Evolutionary conservation across 2,797 vertebrate genomes (phyloP), one percentile per base, ranked within the genome.

Genomic region (Anabas testudineus): DNA sequence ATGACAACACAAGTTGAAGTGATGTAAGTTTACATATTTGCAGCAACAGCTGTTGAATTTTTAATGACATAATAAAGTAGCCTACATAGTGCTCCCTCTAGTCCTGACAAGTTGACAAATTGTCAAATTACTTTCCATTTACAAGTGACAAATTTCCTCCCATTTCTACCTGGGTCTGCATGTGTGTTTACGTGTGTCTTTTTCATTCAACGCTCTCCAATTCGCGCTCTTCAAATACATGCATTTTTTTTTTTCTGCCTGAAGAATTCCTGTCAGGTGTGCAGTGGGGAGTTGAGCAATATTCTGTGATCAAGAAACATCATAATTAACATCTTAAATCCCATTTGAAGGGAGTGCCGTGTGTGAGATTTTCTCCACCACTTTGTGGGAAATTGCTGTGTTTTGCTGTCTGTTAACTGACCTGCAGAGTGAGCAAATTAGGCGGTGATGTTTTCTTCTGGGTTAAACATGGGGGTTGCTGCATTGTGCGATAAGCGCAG

Each of bases 251-350:
- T 61, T 48, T 32, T 19, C 56, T 21, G 61, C 61, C 63, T 57
- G 57, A 57, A 64, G 78, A 73, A 60, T 82, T 87, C 76, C 65
- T 86, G 77, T 79, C 77, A 87, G 83, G 84, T 87, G 84, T 79
- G 72, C 76, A 82, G 81, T 57, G 53, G 65, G 68, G 73, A 81
- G 47, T 66, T 74, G 68, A 86, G 71, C 76, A 73, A 67, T 65
- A 49, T 26, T 79, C 74, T 53, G 52, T 80, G 86, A 87, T 85
- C 69, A 75, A 75, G 75, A 82, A 82, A 84, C 80, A 82, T 90
- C 85, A 83, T 91, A 91, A 91, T 91, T 89, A 90, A 91, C 82
- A 90, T 90, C 84, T 86, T 87, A 78, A 82, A 81, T 80, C 71
- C 79, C 53, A 78, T 83, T 84, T 77, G 75, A 86, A 77, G 67